Base-by-base conservation (phyloP, 1,140 invertebrate genomes). In the Drosophila mojavensis region DNA sequence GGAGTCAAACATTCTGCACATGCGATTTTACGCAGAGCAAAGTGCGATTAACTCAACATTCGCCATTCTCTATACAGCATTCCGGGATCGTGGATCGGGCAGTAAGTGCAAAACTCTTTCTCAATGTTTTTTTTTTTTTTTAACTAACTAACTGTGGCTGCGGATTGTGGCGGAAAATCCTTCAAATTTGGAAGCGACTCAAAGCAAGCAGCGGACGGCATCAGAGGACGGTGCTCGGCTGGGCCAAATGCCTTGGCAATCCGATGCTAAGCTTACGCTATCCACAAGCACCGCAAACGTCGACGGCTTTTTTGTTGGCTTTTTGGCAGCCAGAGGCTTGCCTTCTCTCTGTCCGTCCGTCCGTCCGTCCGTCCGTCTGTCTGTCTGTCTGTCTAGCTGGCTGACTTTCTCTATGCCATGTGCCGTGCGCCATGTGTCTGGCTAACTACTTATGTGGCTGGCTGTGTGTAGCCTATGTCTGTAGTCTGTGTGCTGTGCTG, bases 61-160 rank as follows among this genome's bases (percentile, higher is more conserved):
- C 90, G 93, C 94, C 68, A 95, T 95, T 15, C 93, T 96, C 17
- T 97, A 95, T 93, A 97, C 96, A 6, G 96, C 96, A 11, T 95
- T 95, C 85, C 94, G 96, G 60, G 95, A 96, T 48, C 94, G 93
- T 58, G 91, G 92, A 68, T 81, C 73, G 45, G 66, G 56, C 60
- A 20, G 91, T 92, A 89, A 79, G 88, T 86, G 15, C n/a, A 48
- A 33, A 7, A 33, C 6, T 30, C 6, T 5, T 6, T 30, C 28
- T 30, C 0, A 2, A 3, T 30, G 11, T 13, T 28, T 7, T 30
- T 3, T 30, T 0, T 30, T 6, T 30, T 2, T 5, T 30, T 30
- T 30, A 30, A 30, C n/a, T n/a, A 15, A 41, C 50, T 70, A 7
- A 65, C 39, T 70, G 1, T 56, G 70, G 64, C 74, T 79, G 77